Percentiles rank a stretch among this genome's conserved stretches.
phyloP scores from a whole-genome alignment of 2,797 vertebrate species.

The Coracias cyanogaster region DNA sequence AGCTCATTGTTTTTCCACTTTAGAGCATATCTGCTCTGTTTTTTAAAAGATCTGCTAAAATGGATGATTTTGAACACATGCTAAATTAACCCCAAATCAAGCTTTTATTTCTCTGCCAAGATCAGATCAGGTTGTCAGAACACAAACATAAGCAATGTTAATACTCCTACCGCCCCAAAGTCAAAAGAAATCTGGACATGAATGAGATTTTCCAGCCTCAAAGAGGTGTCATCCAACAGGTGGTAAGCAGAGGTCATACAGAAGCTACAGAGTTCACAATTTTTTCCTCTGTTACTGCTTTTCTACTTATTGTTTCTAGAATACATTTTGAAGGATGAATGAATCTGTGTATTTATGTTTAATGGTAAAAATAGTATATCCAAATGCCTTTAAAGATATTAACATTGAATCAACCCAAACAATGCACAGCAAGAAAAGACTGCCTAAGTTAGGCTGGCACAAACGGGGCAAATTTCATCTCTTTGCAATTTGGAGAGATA shows the following conservation, averaged over 20 bases:
- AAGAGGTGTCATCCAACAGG: background rate
- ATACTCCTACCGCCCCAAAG: background rate
- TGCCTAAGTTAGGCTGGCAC: background rate
- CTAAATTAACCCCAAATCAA: background rate
- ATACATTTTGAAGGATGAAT: background rate
- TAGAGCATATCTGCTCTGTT: background rate
- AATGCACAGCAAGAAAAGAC: background rate
- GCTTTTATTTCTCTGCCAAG: background rate
- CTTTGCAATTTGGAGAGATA: background rate
- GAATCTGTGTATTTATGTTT: background rate
- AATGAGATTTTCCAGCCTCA: background rate
- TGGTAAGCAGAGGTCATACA: background rate
- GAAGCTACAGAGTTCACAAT: background rate
- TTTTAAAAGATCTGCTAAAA: background rate
- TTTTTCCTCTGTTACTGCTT: background rate
- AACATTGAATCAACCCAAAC: background rate
- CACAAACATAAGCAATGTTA: background rate
- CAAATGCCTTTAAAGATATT: background rate
- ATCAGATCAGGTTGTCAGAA: background rate
- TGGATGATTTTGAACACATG: background rate
- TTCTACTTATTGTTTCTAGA: background rate
- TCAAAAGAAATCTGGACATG: background rate
- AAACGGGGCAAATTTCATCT: background rate
- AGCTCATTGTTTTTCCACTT: background rate
- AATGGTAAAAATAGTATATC: background rate